Percentiles rank a stretch among this genome's conserved stretches.
Conservation (phyloP, 2,888 invertebrate genomes). For the Octodonta nipae region DNA sequence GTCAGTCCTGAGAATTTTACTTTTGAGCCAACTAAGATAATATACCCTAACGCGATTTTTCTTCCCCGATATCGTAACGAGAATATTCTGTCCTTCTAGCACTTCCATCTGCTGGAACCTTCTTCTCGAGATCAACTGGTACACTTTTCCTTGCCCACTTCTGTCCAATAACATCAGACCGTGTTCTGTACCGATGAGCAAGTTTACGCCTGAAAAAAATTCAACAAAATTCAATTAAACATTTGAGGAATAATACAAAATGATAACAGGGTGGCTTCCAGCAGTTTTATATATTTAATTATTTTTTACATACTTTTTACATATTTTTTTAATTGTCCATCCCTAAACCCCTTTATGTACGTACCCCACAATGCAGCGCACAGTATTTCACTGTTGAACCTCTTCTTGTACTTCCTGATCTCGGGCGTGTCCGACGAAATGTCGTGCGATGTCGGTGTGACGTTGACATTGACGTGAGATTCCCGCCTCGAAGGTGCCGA, state of each 20-base stretch:
- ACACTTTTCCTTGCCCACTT: slow-evolving; percentile 98
- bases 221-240: too few species aligned
- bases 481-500: slow-evolving; percentile 71
- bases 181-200: slow-evolving; percentile 97
- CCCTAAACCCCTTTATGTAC: too few species aligned
- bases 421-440: slow-evolving; percentile 92
- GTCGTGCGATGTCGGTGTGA: slow-evolving; percentile 85
- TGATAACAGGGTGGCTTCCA: too few species aligned
- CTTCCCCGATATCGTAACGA: slow-evolving; percentile 98
- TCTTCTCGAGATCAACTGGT: slow-evolving; percentile 93
- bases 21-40: slow-evolving; percentile 97
- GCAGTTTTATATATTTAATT: too few species aligned
- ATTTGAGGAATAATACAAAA: too few species aligned
- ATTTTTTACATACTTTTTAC: too few species aligned
- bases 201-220: slow-evolving; percentile 79
- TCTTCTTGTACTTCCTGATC: slow-evolving; percentile 97
- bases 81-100: slow-evolving; percentile 97
- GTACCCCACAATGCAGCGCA: slow-evolving; percentile 97
- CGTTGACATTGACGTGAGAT: slow-evolving; percentile 92
- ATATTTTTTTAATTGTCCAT: too few species aligned
- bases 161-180: slow-evolving; percentile 96
- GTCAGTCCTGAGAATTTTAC: slow-evolving; percentile 94
- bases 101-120: slow-evolving; percentile 99
- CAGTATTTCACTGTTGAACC: slow-evolving; percentile 97
- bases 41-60: slow-evolving; percentile 98